Evolutionary conservation across 2,888 invertebrate species (phyloP), one percentile per base, ranked within the genome.

Genomic region (Eupithecia pulchellata): DNA sequence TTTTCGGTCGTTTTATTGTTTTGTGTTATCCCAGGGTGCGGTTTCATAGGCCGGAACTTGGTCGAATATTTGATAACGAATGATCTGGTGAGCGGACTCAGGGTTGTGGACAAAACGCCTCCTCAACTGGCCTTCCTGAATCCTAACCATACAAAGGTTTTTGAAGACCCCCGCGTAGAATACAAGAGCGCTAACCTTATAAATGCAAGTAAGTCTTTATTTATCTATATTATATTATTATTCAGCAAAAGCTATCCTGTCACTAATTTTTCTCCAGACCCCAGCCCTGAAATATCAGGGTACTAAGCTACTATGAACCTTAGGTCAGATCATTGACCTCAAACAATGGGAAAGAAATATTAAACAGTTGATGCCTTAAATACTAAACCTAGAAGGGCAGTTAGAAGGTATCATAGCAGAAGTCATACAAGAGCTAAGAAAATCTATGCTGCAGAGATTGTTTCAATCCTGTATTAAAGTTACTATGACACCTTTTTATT

Each of bases 181-280:
- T 99, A 98, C 89, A 97, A 96, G 90, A 98, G 98, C 94, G 97
- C 98, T 67, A 98, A 98, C 94, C 95, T 99, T 75, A 98, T 98
- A 75, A 98, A 97, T 92, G 92, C 96, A 93, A 96, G 98, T 98
- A 95, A 94, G 93, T 89, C 74, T 27, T 32, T 11, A 9, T 20
- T 67, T 8, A 39, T 36, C 27, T 27, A 13, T 55, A 13, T 36
- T 1, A 8, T 58, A 29, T 57, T 57, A 2, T 27, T 27, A 27
- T 27, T 47, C 42, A 47, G 20, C 9, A 47, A 20, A 42, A 20
- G 42, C 20, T n/a, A n/a, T 42, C 20, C 20, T 47, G n/a, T 47
- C 42, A 20, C n/a, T 20, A 2, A 39, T 42, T 17, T 17, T 39
- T 39, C 39, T 2, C 17, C 17, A 39, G n/a, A n/a, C 39, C 42